Base-by-base conservation (phyloP, 2,797 vertebrate species). In the Acanthurus tractus region DNA sequence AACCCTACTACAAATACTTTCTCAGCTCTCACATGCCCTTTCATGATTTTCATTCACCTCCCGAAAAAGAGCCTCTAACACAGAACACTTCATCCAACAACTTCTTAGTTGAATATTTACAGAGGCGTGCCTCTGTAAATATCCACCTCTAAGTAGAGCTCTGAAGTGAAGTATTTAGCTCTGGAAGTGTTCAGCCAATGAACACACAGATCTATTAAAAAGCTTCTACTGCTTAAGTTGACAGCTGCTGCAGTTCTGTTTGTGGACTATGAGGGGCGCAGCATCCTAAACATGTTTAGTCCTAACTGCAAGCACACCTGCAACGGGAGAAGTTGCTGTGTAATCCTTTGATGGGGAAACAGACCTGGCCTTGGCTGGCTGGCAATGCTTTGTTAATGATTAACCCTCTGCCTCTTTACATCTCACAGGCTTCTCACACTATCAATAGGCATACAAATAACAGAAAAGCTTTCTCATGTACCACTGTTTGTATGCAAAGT, bases 321-420 rank as follows among this genome's bases (percentile, higher is more conserved):
- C 4, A 46, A 65, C 6, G 76, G 0, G 0, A 68, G 72, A 82
- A 74, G 70, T 52, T 45, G 46, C 66, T 15, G 34, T 18, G 45
- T 66, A 67, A 69, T 18, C 10, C 20, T 61, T 8, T 58, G 69
- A 78, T 46, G 65, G 64, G 65, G 48, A 55, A 81, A 68, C 18
- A 46, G 61, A 29, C 25, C 22, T 14, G 78, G 73, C 74, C 62
- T 56, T 8, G 76, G 69, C 53, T 0, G 0, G 46, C 20, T 14
- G 18, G 40, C 23, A 63, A 46, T 14, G 29, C 52, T 55, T 38
- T 15, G 86, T 89, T 29, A 92, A 92, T 92, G 76, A 89, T 92
- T 92, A 86, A 88, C 5, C 84, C 63, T 57, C 63, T 56, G 52
- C 68, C 29, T 67, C 79, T 86, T 89, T 81, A 86, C 54, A 81